Percentiles rank a stretch among this genome's conserved stretches.
These are phyloP conservation scores for Ditula angustiorana DNA, from an alignment of 2,888 invertebrate species.

Conservation along the genomic window DNA sequence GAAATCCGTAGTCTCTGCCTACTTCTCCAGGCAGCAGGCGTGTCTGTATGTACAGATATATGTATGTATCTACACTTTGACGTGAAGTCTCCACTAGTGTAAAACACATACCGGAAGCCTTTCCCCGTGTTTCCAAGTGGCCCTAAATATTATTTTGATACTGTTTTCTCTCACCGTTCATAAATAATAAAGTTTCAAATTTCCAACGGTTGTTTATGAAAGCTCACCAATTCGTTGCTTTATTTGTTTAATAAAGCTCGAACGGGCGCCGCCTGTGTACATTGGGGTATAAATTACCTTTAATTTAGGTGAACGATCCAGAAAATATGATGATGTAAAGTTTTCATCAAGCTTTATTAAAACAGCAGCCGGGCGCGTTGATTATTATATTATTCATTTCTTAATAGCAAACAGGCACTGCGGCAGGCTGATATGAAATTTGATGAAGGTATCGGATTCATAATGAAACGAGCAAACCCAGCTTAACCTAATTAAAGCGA, in stretches of 20 bases:
- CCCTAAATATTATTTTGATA: constrained; percentile 60
- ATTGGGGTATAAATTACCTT: constrained; percentile 82
- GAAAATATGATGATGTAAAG: constrained; percentile 82
- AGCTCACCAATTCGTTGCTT: constrained; percentile 77
- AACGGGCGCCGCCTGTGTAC: constrained; percentile 72
- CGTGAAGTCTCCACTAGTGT: neutral
- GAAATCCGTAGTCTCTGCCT: no score
- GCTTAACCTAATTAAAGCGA: neutral
- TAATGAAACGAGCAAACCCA: neutral
- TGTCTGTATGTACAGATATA: no score
- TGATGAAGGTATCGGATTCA: constrained; percentile 8
- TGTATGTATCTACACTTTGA: neutral
- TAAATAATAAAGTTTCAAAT: constrained; percentile 75
- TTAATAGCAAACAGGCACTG: constrained; percentile 26
- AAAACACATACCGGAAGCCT: neutral
- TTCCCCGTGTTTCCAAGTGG: constrained; percentile 33
- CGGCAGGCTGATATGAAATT: constrained; percentile 13
- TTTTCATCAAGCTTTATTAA: constrained; percentile 77
- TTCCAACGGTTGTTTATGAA: constrained; percentile 74
- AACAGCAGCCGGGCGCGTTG: constrained; percentile 49
- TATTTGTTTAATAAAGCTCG: constrained; percentile 82
- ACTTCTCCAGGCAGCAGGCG: no score
- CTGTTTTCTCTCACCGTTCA: constrained; percentile 60
- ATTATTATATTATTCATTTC: constrained; percentile 39
- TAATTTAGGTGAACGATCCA: constrained; percentile 81